A percentile compares a stretch with the other conserved stretches of the same genome.
These are phyloP conservation scores for Halichondria panicea DNA, from an alignment of 37 sponge, comb jelly and placozoan species.

Conservation along the genomic window DNA sequence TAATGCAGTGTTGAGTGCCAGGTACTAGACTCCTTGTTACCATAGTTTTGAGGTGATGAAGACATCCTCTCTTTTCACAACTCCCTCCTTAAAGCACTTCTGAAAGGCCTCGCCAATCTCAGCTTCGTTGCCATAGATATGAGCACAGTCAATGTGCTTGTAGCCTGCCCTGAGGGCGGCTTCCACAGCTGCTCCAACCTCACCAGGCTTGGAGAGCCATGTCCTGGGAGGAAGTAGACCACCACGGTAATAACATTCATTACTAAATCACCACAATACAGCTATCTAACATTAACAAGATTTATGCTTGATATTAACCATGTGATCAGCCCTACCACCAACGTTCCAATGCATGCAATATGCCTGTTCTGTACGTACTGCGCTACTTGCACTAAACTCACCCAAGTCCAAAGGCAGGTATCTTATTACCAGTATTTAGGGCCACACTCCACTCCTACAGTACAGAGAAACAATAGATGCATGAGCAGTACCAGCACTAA, in stretches of 20 bases:
- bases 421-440: conserved; percentile 64
- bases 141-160: conserved; percentile 89
- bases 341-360: background rate
- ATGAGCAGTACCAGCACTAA: too few relatives aligned
- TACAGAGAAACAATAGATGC: too few relatives aligned
- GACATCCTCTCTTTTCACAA: conserved; percentile 83
- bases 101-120: conserved; percentile 86
- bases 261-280: too few relatives aligned
- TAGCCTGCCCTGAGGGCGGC: conserved; percentile 77
- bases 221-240: conserved; percentile 59
- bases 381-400: conserved; percentile 11
- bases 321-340: too few relatives aligned
- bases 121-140: conserved; percentile 81
- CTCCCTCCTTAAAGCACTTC: conserved; percentile 78
- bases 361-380: conserved; percentile 1
- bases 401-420: conserved; percentile 80
- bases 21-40: conserved; percentile 22
- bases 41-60: conserved; percentile 89
- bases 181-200: conserved; percentile 79
- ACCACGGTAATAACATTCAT: too few relatives aligned
- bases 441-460: conserved; percentile 38
- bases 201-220: conserved; percentile 72
- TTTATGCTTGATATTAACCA: too few relatives aligned
- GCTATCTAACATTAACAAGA: too few relatives aligned
- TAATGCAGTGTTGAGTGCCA: background rate